Percentiles rank a stretch among this genome's conserved stretches.
Evolutionary conservation across 1,140 invertebrate genomes (phyloP).

Genomic region (Drosophila setifemur): DNA sequence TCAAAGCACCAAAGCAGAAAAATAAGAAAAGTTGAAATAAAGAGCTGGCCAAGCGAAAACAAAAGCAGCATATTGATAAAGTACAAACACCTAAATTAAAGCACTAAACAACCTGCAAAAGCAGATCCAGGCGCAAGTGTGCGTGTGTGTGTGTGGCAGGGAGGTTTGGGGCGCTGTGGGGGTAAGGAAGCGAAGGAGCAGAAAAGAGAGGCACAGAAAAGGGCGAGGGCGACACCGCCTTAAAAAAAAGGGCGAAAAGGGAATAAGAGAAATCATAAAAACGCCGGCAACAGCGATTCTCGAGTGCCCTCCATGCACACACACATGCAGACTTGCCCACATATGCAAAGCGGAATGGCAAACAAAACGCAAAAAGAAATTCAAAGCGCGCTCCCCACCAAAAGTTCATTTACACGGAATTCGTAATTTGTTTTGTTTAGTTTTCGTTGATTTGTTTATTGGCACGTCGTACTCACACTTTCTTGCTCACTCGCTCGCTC

Average conservation of each 20-base stretch:
- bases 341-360: conserved; percentile 40
- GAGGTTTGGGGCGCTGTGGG: conserved; percentile 4
- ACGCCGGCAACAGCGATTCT: conserved; percentile 71
- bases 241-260: conserved; percentile 32
- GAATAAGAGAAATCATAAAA: conserved; percentile 59
- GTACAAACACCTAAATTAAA: conserved; percentile 29
- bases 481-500: no score
- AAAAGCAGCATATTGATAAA: conserved; percentile 35
- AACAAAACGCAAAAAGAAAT: conserved; percentile 37
- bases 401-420: conserved; percentile 78
- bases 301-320: conserved; percentile 49
- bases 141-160: conserved; percentile 14
- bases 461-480: no score
- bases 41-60: conserved; percentile 26
- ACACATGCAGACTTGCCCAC: conserved; percentile 2
- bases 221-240: conserved; percentile 58
- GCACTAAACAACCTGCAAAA: conserved; percentile 29
- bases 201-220: conserved; percentile 40
- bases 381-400: conserved; percentile 42
- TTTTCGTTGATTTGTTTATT: conserved; percentile 73
- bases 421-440: conserved; percentile 73
- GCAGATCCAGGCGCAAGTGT: conserved; percentile 50
- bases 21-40: conserved; percentile 36
- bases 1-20: conserved; percentile 48
- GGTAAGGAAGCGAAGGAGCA: conserved; percentile 42